Conservation (phyloP, 2,113 vertebrate genomes). For the Neofelis nebulosa region DNA sequence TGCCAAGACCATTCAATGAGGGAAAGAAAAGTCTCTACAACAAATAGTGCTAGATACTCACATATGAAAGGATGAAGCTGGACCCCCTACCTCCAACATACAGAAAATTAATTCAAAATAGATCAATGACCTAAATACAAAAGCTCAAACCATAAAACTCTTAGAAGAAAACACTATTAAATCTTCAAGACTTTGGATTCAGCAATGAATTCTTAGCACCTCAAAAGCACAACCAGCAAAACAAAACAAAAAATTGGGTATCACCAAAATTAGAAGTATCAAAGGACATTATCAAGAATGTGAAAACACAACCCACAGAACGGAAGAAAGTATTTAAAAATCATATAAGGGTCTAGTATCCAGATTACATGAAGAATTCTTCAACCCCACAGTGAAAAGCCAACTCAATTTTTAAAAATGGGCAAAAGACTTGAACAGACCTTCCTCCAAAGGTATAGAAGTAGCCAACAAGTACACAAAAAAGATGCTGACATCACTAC, state of each 20-base stretch:
- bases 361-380: too few relatives aligned
- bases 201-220: not conserved
- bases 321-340: accelerated
- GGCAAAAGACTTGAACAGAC: not conserved
- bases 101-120: not conserved
- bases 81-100: not conserved
- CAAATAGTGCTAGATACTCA: too few relatives aligned
- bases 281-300: not conserved
- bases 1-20: not conserved
- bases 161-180: not conserved
- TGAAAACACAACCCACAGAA: not conserved
- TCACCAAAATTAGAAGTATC: not conserved
- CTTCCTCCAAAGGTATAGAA: not conserved
- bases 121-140: not conserved
- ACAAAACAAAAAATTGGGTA: not conserved
- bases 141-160: not conserved
- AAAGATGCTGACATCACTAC: too few relatives aligned
- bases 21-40: too few relatives aligned
- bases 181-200: not conserved
- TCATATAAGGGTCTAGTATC: too few relatives aligned
- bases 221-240: not conserved
- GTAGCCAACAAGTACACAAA: not conserved
- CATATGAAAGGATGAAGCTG: not conserved
- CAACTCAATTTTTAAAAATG: not conserved
- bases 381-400: not conserved